Evolutionary conservation across 2,888 invertebrate species (phyloP).

Genomic region (Ormyrus rosae): DNA sequence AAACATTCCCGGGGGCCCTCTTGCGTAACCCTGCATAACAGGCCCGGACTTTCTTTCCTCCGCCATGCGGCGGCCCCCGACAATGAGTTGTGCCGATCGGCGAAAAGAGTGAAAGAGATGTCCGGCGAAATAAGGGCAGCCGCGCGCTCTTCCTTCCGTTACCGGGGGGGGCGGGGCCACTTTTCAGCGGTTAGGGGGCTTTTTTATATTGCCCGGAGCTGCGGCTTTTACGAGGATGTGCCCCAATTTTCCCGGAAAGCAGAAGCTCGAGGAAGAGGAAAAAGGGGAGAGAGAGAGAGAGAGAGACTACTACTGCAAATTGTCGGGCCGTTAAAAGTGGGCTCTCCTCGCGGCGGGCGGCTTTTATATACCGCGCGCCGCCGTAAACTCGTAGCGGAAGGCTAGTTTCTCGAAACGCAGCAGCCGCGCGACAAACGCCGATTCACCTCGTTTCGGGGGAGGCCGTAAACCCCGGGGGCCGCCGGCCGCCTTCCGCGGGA

Average conservation of each 20-base stretch:
- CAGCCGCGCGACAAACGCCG: constrained; percentile 2
- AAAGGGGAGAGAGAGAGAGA: background rate
- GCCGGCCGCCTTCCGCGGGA: background rate
- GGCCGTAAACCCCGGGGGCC: constrained; percentile 1
- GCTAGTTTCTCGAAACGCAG: constrained; percentile 8
- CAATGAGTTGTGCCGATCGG: background rate
- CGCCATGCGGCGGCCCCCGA: too few species aligned
- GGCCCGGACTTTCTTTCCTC: background rate
- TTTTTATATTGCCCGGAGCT: constrained; percentile 32
- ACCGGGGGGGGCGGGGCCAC: background rate
- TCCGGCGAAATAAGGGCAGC: constrained; percentile 31
- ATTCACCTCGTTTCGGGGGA: constrained; percentile 22
- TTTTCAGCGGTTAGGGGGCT: constrained; percentile 3
- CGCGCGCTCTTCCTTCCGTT: constrained; percentile 44
- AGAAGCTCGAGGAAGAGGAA: background rate
- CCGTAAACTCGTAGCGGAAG: constrained; percentile 47
- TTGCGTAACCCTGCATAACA: constrained; percentile 14
- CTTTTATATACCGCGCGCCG: constrained; percentile 34
- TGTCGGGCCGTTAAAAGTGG: constrained; percentile 48
- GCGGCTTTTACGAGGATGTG: constrained; percentile 37
- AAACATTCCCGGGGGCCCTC: constrained; percentile 22
- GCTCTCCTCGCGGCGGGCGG: constrained; percentile 1
- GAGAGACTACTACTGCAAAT: constrained; percentile 20
- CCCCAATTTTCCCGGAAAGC: constrained; percentile 52
- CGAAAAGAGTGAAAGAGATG: background rate